Base-by-base conservation (phyloP, 1,140 invertebrate species). In the Drosophila guanche region DNA sequence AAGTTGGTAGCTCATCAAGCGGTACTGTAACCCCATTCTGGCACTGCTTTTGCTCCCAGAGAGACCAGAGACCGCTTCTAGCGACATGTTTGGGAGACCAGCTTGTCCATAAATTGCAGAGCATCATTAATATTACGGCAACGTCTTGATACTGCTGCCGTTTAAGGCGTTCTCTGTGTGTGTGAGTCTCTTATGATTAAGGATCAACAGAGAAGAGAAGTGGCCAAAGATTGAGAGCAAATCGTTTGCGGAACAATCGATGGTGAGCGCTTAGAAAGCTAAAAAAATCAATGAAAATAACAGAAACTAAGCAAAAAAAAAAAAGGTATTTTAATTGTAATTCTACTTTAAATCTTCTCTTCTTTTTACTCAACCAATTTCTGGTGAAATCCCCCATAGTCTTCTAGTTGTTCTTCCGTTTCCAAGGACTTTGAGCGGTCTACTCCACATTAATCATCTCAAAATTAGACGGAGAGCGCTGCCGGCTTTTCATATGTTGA, bases 1-100 rank as follows among this genome's bases (percentile, higher is more conserved):
- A 40, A 58, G 47, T 55, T 62, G 59, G 51, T 62, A 46, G 41
- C 67, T 51, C 41, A 43, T 16, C 22, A 70, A 70, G 67, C 67
- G 46, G 67, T 70, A 51, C 41, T 52, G 50, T 14, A 70, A 58
- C 67, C 66, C 41, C 54, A 51, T 70, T 70, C 29, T 59, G 7
- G 6, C n/a, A 46, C 54, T 27, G 45, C 54, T 46, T 48, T 67
- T 20, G 33, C 45, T 48, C n/a, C 29, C 56, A 50, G 62, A 23
- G 12, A 42, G 55, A 47, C 43, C 12, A 42, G 56, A 43, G 22
- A 22, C 45, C 20, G 20, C 45, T 47, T 10, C 33, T 10, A 37
- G 25, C 25, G 25, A 27, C 25, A 27, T 27, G 25, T 27, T 20
- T 43, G 23, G 23, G 41, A 45, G 63, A 23, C 29, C 50, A 41